Evolutionary conservation across 2,888 invertebrate species (phyloP), one percentile per base, ranked within the genome.

Genomic region (Volucella inflata): DNA sequence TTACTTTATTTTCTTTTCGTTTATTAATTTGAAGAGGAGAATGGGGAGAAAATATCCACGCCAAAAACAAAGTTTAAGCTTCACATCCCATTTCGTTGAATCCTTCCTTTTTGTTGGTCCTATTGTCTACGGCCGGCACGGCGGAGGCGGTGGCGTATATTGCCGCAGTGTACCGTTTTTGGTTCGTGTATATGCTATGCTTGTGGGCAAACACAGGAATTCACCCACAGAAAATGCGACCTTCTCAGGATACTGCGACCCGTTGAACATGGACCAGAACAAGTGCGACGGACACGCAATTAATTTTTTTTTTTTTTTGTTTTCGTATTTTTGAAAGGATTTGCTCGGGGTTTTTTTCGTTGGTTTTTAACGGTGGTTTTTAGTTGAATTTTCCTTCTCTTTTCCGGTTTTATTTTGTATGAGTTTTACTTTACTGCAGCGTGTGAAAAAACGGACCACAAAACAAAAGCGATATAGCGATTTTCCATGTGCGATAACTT

Each of bases 201-300:
- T 14, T 51, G 2, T 57, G 42, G 64, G 64, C 70, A 70, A 55
- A 60, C 60, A 67, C 67, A 74, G 50, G 53, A 60, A 42, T 42
- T 38, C 62, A 40, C 80, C 70, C 50, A 76, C 71, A 42, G 55
- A 55, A 17, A 46, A 38, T 40, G n/a, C 40, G 36, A 12, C 14
- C 57, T n/a, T 14, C 10, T 74, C 55, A 68, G 60, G 70, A n/a
- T 40, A 30, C 71, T 68, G 30, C 68, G 40, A 3, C 50, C 8
- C 55, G 38, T 40, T 60, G 21, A 77, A 67, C 48, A 60, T 60
- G 59, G 59, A 60, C 53, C 71, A 46, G 46, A 71, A 67, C 71
- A 65, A 82, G 77, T 82, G 65, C 80, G 80, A 76, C 67, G 72
- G 85, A 81, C 85, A 81, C 70, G 71, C 81, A 85, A 85, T 85